These are phyloP conservation scores for Chydorus sphaericus DNA, from an alignment of 2,888 invertebrate genomes.

Conservation along the genomic window DNA sequence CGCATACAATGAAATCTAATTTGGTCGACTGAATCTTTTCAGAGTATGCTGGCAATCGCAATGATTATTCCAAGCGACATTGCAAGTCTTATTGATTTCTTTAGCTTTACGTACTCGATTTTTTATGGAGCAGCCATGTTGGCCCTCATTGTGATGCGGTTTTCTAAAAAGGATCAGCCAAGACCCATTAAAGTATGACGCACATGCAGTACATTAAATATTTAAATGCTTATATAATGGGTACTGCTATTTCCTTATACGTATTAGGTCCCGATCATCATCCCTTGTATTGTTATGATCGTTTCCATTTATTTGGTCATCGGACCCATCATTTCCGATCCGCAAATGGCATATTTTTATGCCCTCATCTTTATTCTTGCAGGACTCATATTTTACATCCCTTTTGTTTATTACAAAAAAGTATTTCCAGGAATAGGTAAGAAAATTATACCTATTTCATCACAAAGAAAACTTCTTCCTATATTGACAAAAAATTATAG, in stretches of 20 bases:
- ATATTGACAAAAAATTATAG: too few relatives aligned
- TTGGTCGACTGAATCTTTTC: conserved; percentile 24
- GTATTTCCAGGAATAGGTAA: conserved; percentile 77
- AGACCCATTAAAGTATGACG: conserved; percentile 55
- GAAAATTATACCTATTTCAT: too few relatives aligned
- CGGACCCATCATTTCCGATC: conserved; percentile 82
- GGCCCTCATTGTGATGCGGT: conserved; percentile 79
- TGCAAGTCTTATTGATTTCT: conserved; percentile 88
- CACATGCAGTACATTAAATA: background rate
- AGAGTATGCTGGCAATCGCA: conserved; percentile 71
- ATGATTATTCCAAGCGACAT: conserved; percentile 91
- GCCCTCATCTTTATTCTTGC: conserved; percentile 75
- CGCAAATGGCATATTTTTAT: conserved; percentile 87
- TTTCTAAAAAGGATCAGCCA: conserved; percentile 75
- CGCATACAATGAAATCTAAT: background rate
- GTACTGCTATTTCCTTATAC: conserved; percentile 19
- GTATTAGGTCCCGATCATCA: conserved; percentile 78
- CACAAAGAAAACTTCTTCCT: too few relatives aligned
- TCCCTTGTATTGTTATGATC: conserved; percentile 75
- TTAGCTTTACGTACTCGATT: conserved; percentile 96
- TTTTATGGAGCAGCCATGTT: conserved; percentile 93
- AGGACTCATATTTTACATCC: conserved; percentile 81
- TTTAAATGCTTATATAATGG: background rate
- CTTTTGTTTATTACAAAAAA: conserved; percentile 79
- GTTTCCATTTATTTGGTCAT: conserved; percentile 83